Evolutionary conservation across 2,113 vertebrate genomes (phyloP), one percentile per base, ranked within the genome.

Genomic region (Macrotus californicus): DNA sequence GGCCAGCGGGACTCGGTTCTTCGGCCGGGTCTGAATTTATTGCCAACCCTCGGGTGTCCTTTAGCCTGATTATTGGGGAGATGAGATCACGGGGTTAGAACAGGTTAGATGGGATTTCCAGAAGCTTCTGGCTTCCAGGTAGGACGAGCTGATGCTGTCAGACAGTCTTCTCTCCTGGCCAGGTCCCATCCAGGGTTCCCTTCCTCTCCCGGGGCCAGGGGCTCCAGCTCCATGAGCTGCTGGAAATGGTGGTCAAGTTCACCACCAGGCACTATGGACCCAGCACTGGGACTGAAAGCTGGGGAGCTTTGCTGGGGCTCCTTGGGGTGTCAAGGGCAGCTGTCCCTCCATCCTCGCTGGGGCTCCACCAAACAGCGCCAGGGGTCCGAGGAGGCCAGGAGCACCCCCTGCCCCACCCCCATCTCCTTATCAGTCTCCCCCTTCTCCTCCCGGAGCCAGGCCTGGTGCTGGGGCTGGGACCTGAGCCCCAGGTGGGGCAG

Each of bases 1-100:
- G 97, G 95, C 77, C 56, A 0, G 72, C 80, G 85, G 98, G 98
- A 98, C 97, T 98, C 98, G 98, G 98, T 98, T 92, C 83, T 12
- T 1, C 0, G 0, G 0, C 34, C 24, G 88, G 21, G 69, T 84
- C 97, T 94, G 85, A 46, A 93, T 94, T 84, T 93, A 94, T 93
- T 75, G 13, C 77, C 12, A 0, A 24, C 10, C 54, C 56, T 82
- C 1, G 1, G 50, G 96, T 54, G 76, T 70, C 90, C 89, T 19
- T 50, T 26, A 79, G 84, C 39, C 24, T 11, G 4, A 22, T n/a
- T 96, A n/a, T 82, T 6, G 5, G 29, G 52, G 83, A 70, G 61
- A 80, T 90, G 4, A 82, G 72, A 54, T 90, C 56, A 11, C 0
- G 22, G 90, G 31, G 67, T n/a, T 34, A 34, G 86, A 48, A 10